Evolutionary conservation across 2,113 vertebrate species (phyloP), one percentile per base, ranked within the genome.

Genomic region (Shinisaurus crocodilurus): DNA sequence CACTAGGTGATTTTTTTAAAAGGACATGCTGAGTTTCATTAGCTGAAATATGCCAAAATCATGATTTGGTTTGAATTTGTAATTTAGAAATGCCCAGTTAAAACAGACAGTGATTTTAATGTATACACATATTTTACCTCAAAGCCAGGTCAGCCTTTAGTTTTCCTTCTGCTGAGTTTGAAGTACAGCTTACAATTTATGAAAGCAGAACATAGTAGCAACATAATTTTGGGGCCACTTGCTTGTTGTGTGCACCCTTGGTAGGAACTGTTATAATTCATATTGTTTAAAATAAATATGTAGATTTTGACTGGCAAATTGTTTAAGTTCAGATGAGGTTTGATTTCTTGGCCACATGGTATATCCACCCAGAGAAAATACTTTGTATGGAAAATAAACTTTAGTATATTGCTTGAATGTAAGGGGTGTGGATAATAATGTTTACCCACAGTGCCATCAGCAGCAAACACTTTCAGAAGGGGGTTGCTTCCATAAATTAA

Each of bases 1-100:
- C 77, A 82, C 80, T 72, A 65, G 48, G 7, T 57, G 32, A 94
- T 87, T 79, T 27, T 75, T 57, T 54, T n/a, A 74, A n/a, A 74
- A 83, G 63, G 20, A 43, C 54, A 23, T 40, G 70, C 20, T 86
- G 10, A 57, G 10, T 18, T 27, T 7, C 50, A 60, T 25, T 43
- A 76, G 70, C 3, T 57, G 48, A 25, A 54, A 27, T 72, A 54
- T 86, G 50, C 48, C 50, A 76, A 65, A 15, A 40, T 57, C 25
- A 60, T 20, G 37, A 20, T 18, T 43, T 43, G 23, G n/a, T 3
- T 37, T 43, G 40, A 60, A 63, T 37, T 40, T 60, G 23, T 60
- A 37, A 29, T 15, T 60, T 87, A 32, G 9, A 76, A 87, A 37
- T 76, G 37, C 37, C 34, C 37, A 76, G 5, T 76, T 76, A 76